phyloP scores from a whole-genome alignment of 2,888 invertebrate genomes.

The Dromius quadrimaculatus region DNA sequence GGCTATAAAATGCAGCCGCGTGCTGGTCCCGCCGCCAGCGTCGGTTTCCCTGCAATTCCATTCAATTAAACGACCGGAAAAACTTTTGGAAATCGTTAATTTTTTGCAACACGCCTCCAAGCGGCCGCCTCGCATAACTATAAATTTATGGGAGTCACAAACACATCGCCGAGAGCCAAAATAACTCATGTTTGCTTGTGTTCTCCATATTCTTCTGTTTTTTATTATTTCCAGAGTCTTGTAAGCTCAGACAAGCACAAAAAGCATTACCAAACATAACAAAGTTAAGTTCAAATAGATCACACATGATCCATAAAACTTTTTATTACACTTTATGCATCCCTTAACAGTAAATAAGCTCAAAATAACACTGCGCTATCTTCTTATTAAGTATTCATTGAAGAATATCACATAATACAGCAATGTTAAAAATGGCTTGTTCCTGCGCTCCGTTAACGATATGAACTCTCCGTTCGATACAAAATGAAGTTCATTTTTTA shows the following conservation, averaged over 20 bases:
- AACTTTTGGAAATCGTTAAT: conserved; percentile 65
- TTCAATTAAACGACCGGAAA: conserved; percentile 67
- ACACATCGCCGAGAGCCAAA: conserved; percentile 46
- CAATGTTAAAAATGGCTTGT: conserved; percentile 49
- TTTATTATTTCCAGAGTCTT: conserved; percentile 17
- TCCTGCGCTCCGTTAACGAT: conserved; percentile 32
- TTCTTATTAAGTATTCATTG: conserved; percentile 37
- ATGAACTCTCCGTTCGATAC: conserved; percentile 40
- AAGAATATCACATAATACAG: conserved; percentile 32
- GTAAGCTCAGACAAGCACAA: no score
- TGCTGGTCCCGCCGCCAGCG: conserved; percentile 59
- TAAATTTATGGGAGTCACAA: conserved; percentile 53
- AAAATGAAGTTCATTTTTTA: conserved; percentile 55
- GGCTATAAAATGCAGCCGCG: conserved; percentile 65
- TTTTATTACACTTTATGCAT: no score
- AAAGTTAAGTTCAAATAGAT: no score
- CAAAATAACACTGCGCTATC: conserved; percentile 14
- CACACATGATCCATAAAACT: no score
- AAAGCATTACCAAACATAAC: no score
- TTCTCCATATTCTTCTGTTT: conserved; percentile 25
- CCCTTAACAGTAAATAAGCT: conserved; percentile 12
- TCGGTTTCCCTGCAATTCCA: conserved; percentile 63
- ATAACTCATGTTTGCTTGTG: conserved; percentile 50
- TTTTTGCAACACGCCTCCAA: conserved; percentile 59
- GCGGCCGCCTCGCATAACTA: conserved; percentile 48